Evolutionary conservation across 2,888 invertebrate species (phyloP), one percentile per base, ranked within the genome.

Genomic region (Epinotia brunnichana): DNA sequence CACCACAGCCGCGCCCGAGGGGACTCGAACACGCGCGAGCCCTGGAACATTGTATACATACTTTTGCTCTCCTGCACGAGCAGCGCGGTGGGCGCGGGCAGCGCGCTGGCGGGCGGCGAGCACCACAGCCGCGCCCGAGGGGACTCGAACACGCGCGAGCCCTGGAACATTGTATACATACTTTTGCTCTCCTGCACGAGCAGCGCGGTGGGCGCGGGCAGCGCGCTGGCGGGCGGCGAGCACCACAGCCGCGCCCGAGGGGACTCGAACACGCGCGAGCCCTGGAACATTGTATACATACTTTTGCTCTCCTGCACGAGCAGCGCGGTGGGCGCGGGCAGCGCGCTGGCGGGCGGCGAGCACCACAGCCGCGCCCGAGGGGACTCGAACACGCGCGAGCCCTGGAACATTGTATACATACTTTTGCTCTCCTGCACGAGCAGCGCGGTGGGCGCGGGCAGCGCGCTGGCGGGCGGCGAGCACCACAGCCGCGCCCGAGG

Each of bases 11-110:
- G 88, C 68, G 78, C 84, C 79, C 86, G 88, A 21, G 93, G 93
- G 74, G 93, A 92, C 74, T 93, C 93, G 73, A 93, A 93, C 66
- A 93, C 93, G 59, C 93, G 88, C 24, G 93, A 93, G 39, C 93
- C 93, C 93, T 93, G 80, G 2, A 81, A 77, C 57, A 15, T 3
- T 10, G 19, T 56, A 59, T 67, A 81, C 90, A 87, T 84, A 92
- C 92, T 92, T 86, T 86, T 88, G 75, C 81, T 86, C 70, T 92
- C 93, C 53, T 87, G 87, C 62, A 82, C 79, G 21, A 93, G 87
- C 74, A 93, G 77, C 5, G 89, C 90, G 4, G 89, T 88, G 2
- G 93, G 93, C 10, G 85, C 77, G 1, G 93, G 93, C 82, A 93
- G 78, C 48, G 93, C 87, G 78, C 92, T 91, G 60, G 93, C 93